These are phyloP conservation scores for Phenganax subtilis DNA, from an alignment of 92 coral and sea anemone genomes.

Conservation along the genomic window DNA sequence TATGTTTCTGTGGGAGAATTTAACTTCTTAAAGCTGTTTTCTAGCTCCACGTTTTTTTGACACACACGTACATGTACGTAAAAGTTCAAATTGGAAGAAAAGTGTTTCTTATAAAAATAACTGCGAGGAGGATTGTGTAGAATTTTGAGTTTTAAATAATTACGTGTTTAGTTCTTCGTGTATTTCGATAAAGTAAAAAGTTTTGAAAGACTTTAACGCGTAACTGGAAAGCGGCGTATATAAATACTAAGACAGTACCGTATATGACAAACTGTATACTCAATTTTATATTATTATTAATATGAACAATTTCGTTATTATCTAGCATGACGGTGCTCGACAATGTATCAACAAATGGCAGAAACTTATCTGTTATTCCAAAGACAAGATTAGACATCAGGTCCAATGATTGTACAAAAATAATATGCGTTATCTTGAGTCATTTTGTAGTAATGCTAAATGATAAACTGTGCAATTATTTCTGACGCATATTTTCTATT, in stretches of 20 bases:
- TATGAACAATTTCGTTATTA: neutral
- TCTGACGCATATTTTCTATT: neutral
- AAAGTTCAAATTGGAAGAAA: no score
- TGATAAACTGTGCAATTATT: neutral
- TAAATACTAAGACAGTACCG: no score
- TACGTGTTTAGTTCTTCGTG: no score
- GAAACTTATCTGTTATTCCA: constrained; percentile 57
- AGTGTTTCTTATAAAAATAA: no score
- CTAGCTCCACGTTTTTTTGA: no score
- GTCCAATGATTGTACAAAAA: constrained; percentile 18
- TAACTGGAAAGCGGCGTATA: no score
- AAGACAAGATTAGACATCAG: constrained; percentile 64
- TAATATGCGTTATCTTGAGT: neutral
- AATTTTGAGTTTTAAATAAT: no score
- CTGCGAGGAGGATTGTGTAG: no score
- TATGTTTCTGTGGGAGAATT: constrained; percentile 34
- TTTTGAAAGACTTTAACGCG: no score
- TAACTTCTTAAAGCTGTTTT: neutral
- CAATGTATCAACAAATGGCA: constrained; percentile 26
- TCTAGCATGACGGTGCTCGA: constrained; percentile 18
- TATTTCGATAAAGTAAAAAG: no score
- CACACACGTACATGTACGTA: no score
- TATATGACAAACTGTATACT: no score
- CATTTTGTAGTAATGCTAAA: neutral
- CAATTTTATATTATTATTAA: neutral